Conservation (phyloP, 35 echinoderm and acorn worm genomes). For the Hemicentrotus pulcherrimus region DNA sequence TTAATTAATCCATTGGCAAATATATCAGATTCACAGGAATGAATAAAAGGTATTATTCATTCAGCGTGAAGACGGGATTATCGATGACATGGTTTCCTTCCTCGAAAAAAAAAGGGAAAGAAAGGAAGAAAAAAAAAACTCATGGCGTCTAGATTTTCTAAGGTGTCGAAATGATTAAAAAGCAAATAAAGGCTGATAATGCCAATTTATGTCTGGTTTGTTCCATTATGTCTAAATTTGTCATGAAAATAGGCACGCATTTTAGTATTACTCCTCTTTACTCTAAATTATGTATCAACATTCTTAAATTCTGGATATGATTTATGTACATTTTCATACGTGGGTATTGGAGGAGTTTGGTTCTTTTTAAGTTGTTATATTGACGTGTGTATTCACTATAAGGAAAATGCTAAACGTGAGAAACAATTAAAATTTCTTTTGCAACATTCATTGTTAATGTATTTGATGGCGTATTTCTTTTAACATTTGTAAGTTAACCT, state of each 20-base stretch:
- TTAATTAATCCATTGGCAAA: slow-evolving; percentile 42
- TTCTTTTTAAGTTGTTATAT: too few species aligned
- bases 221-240: neutral
- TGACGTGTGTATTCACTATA: too few species aligned
- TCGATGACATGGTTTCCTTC: neutral
- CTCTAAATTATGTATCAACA: neutral
- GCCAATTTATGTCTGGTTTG: neutral
- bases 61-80: neutral
- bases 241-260: neutral
- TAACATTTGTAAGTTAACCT: too few species aligned
- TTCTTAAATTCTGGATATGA: neutral
- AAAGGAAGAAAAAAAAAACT: neutral
- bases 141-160: neutral
- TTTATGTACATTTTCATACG: too few species aligned
- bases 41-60: neutral
- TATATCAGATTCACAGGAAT: neutral
- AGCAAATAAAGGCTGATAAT: neutral
- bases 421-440: too few species aligned
- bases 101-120: neutral
- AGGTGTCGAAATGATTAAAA: neutral
- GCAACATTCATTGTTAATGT: too few species aligned
- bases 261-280: neutral
- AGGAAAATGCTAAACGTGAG: too few species aligned
- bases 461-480: too few species aligned
- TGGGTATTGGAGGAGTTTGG: too few species aligned